Evolutionary conservation across 2,113 vertebrate species (phyloP).

Genomic region (Mastomys coucha): DNA sequence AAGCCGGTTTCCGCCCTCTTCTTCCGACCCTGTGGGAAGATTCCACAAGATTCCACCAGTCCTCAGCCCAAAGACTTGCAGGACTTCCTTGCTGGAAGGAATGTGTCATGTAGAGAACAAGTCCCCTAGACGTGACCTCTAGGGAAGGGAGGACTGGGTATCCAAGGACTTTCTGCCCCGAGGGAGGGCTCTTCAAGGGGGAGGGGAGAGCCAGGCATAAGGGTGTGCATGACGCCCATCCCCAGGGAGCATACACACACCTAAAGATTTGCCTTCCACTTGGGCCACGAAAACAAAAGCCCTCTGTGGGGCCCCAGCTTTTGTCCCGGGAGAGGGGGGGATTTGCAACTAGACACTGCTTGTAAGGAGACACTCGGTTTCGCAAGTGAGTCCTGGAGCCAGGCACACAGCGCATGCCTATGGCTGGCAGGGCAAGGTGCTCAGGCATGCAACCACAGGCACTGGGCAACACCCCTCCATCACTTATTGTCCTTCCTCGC

Average conservation of each 20-base stretch:
- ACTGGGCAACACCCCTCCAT: constrained; percentile 33
- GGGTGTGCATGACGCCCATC: background rate
- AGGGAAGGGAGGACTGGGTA: background rate
- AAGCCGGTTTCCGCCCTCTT: background rate
- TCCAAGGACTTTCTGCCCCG: background rate
- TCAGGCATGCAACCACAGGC: background rate
- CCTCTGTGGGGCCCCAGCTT: constrained; percentile 52
- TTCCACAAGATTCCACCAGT: background rate
- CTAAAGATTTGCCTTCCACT: constrained; percentile 64
- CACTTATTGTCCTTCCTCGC: background rate
- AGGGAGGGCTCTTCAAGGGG: background rate
- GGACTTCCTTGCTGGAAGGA: background rate
- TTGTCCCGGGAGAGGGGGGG: constrained; percentile 62
- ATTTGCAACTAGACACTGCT: constrained; percentile 80
- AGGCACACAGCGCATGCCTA: constrained; percentile 53
- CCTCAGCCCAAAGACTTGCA: background rate
- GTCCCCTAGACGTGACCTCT: constrained; percentile 12
- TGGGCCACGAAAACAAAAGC: constrained; percentile 57
- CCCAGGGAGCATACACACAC: background rate
- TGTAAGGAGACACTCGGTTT: constrained; percentile 79
- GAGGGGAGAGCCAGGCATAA: background rate
- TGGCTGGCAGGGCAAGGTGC: constrained; percentile 51
- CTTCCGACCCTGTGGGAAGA: background rate
- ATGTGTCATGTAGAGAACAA: background rate
- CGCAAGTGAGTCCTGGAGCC: constrained; percentile 54